Conservation (phyloP, 2,888 invertebrate genomes). For the Leptogaster cylindrica region DNA sequence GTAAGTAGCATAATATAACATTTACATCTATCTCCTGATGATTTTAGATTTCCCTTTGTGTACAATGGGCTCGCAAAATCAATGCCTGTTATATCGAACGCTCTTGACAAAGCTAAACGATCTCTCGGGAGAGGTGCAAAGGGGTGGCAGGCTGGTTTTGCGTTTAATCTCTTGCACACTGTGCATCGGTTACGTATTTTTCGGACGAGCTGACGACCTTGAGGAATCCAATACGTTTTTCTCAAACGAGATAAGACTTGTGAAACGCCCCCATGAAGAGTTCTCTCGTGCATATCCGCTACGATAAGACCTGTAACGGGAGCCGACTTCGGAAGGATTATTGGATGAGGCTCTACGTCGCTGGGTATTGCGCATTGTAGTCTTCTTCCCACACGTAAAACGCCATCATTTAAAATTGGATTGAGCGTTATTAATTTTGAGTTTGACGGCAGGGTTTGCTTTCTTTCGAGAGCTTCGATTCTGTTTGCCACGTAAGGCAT, state of each 20-base stretch:
- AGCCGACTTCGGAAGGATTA: conserved; percentile 1
- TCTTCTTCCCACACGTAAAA: too few relatives aligned
- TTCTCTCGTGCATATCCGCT: not conserved
- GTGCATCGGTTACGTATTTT: not conserved
- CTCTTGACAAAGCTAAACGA: not conserved
- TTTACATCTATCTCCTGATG: not conserved
- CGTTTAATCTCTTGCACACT: not conserved
- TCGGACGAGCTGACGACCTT: not conserved
- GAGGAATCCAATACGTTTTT: not conserved
- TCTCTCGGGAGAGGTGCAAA: conserved; percentile 3
- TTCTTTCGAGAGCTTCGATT: too few relatives aligned
- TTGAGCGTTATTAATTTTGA: too few relatives aligned
- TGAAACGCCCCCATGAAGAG: not conserved
- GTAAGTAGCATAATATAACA: conserved; percentile 1
- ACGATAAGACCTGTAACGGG: not conserved
- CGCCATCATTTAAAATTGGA: too few relatives aligned
- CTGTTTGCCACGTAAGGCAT: too few relatives aligned
- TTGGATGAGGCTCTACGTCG: not conserved
- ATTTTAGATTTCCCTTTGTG: conserved; percentile 1
- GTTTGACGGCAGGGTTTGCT: too few relatives aligned
- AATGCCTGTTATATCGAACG: conserved; percentile 1
- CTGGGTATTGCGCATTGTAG: not conserved
- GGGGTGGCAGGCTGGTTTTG: not conserved
- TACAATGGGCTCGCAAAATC: not conserved
- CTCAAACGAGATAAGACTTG: conserved; percentile 1